These are phyloP conservation scores for Paraescarpia echinospica DNA, from an alignment of 1,140 invertebrate genomes.

Conservation along the genomic window DNA sequence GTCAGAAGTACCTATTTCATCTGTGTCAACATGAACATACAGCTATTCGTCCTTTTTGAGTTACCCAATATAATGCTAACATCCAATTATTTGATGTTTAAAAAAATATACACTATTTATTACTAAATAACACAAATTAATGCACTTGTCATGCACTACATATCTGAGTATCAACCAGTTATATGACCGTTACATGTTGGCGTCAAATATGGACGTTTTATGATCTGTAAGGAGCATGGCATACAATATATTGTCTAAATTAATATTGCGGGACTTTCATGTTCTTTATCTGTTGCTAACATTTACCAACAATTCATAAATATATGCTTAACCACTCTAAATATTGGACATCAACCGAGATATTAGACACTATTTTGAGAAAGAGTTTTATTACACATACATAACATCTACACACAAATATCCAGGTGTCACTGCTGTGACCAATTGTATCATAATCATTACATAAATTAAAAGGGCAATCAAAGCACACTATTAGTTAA, in stretches of 20 bases:
- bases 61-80: no score
- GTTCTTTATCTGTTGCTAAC: not conserved
- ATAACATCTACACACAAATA: not conserved
- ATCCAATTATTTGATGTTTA: no score
- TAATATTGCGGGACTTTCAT: not conserved
- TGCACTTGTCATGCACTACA: no score
- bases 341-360: not conserved
- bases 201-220: not conserved
- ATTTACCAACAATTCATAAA: not conserved
- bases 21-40: no score
- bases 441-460: not conserved
- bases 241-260: not conserved
- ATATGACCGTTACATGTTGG: no score
- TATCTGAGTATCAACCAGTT: no score
- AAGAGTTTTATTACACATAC: not conserved
- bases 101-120: no score
- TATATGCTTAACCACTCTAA: not conserved
- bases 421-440: not conserved
- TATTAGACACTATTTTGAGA: not conserved
- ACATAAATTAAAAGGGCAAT: not conserved
- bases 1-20: no score
- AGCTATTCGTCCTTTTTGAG: no score
- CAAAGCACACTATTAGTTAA: not conserved
- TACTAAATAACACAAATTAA: no score
- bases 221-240: no score